Base-by-base conservation (phyloP, 2,797 vertebrate species). In the Chanos chanos region DNA sequence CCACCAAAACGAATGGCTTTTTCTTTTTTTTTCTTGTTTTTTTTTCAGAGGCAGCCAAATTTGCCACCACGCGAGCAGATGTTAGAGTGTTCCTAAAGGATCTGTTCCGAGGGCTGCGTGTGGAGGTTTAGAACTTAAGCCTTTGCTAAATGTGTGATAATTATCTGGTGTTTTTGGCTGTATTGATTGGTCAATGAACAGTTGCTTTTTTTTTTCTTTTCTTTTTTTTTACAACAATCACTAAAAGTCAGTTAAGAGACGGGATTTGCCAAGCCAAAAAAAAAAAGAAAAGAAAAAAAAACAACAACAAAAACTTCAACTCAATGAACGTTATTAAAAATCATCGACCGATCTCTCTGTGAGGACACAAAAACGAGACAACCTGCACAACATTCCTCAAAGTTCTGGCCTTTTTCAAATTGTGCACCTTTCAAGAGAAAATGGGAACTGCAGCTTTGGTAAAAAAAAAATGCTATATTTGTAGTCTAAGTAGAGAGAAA, bases 21-120 rank as follows among this genome's bases (percentile, higher is more conserved):
- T n/a, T n/a, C n/a, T n/a, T n/a, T n/a, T n/a, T n/a, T n/a, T n/a
- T n/a, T n/a, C n/a, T n/a, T n/a, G n/a, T n/a, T n/a, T n/a, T n/a
- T n/a, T n/a, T n/a, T 25, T 15, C 25, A 30, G 55, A 56, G 68
- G 61, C 33, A 33, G 77, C 67, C 71, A 78, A 72, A 72, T 77
- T 61, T 74, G 55, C n/a, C 61, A 76, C 52, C 58, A 15, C 58
- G 33, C 62, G 75, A 64, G 72, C 64, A 74, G 60, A 61, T 71
- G 58, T 53, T 54, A 43, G 40, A 63, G 37, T 59, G 55, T 65
- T 74, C 64, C 52, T 61, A 43, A 45, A 33, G 7, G 24, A 58
- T 36, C 13, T 27, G 39, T 21, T 15, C 4, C 25, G 67, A 60
- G 61, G 52, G 50, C 28, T 61, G 30, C 33, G 44, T 75, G 31